A percentile compares a stretch with the other conserved stretches of the same genome.
Conservation (phyloP, 2,797 vertebrate genomes). For the Tarsius wallacei region DNA sequence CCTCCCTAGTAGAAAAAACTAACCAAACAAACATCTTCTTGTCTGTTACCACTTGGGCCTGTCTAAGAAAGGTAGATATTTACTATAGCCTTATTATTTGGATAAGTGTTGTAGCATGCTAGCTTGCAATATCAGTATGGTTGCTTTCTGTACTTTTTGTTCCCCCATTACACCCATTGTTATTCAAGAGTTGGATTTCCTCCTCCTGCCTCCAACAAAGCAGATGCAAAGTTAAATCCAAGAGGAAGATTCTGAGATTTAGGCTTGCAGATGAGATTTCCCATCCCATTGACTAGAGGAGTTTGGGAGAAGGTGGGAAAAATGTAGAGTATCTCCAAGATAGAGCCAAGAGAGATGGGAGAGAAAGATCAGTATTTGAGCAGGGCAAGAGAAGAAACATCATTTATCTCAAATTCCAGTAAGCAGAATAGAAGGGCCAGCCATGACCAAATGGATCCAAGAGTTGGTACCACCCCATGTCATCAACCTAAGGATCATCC, state of each 20-base stretch:
- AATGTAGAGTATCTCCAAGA: neutral
- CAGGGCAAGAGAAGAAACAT: neutral
- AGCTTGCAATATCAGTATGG: neutral
- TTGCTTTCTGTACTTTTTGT: neutral
- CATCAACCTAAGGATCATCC: neutral
- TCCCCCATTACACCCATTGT: neutral
- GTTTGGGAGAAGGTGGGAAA: neutral
- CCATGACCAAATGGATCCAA: neutral
- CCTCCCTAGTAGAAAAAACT: neutral
- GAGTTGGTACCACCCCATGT: neutral
- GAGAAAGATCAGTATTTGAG: neutral
- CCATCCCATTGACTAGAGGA: neutral
- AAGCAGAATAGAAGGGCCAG: neutral
- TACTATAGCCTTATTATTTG: neutral
- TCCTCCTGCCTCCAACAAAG: neutral
- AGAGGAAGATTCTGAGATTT: neutral
- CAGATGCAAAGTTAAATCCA: neutral
- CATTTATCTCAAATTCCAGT: neutral
- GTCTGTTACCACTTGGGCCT: neutral
- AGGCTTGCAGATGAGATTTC: neutral
- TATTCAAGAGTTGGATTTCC: neutral
- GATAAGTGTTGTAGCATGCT: neutral
- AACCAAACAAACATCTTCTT: neutral
- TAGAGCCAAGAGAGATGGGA: neutral
- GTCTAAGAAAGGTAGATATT: neutral